Conservation (phyloP, 2,888 invertebrate species). For the Tinea trinotella region DNA sequence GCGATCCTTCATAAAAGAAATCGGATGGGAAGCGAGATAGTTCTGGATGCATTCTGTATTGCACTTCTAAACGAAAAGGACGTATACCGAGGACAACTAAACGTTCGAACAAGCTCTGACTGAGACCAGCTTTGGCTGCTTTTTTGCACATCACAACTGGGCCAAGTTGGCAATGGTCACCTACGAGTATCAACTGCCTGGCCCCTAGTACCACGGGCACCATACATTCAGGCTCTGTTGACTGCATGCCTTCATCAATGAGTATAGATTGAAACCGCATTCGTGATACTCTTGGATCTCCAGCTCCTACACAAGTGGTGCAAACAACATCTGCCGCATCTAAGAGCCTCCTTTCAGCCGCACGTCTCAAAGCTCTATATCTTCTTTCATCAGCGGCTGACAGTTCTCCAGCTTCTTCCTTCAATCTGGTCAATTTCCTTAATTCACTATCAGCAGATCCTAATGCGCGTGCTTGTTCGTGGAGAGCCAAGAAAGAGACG, state of each 20-base stretch:
- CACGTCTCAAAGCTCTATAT: conserved; percentile 90
- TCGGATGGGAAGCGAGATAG: conserved; percentile 98
- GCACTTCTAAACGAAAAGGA: conserved; percentile 96
- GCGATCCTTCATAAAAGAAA: conserved; percentile 98
- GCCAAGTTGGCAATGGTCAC: conserved; percentile 98
- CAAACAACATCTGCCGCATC: conserved; percentile 99
- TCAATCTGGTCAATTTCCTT: conserved; percentile 94
- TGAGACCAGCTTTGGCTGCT: conserved; percentile 96
- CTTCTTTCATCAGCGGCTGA: conserved; percentile 38
- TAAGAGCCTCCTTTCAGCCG: conserved; percentile 90
- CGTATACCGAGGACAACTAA: conserved; percentile 97
- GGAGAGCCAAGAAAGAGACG: conserved; percentile 95
- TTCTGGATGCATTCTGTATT: conserved; percentile 99
- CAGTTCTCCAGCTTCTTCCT: conserved; percentile 96
- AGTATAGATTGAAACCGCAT: conserved; percentile 96
- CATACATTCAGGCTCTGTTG: conserved; percentile 98
- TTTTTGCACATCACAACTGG: conserved; percentile 99
- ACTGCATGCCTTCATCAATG: conserved; percentile 98
- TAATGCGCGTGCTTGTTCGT: conserved; percentile 96
- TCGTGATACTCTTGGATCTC: conserved; percentile 93
- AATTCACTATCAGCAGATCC: conserved; percentile 91
- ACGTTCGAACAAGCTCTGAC: conserved; percentile 97
- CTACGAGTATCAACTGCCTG: conserved; percentile 96
- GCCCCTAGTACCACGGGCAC: conserved; percentile 98
- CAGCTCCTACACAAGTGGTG: conserved; percentile 99